Conservation (phyloP, 2,113 vertebrate species). For the Zosterops borbonicus region DNA sequence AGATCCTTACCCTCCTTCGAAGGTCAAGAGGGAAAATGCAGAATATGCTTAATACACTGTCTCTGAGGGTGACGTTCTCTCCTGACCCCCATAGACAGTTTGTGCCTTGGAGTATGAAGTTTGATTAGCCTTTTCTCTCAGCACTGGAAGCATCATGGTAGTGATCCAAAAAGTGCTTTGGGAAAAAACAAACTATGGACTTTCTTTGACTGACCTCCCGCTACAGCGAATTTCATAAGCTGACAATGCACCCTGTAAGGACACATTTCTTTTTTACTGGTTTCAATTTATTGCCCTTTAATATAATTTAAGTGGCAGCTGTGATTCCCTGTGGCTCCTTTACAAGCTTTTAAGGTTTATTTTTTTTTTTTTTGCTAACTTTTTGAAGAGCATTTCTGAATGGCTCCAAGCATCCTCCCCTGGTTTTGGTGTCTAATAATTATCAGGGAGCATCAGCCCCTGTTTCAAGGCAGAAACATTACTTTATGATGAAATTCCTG, state of each 20-base stretch:
- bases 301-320: constrained; percentile 61
- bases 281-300: constrained; percentile 66
- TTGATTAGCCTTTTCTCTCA: constrained; percentile 43
- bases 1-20: neutral
- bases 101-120: constrained; percentile 50
- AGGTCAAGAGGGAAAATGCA: constrained; percentile 36
- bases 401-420: neutral
- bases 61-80: constrained; percentile 17
- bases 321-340: constrained; percentile 45
- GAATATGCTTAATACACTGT: constrained; percentile 39
- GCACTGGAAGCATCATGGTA: constrained; percentile 30
- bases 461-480: neutral
- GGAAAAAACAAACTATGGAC: constrained; percentile 41
- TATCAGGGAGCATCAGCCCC: neutral
- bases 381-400: constrained; percentile 7
- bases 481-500: neutral
- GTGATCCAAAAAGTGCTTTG: constrained; percentile 52
- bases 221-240: constrained; percentile 62
- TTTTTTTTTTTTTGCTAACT: neutral
- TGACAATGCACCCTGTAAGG: constrained; percentile 54
- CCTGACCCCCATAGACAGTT: constrained; percentile 27
- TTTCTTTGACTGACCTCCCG: constrained; percentile 45
- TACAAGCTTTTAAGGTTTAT: constrained; percentile 51
- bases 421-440: neutral
- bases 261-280: constrained; percentile 64